Base-by-base conservation (phyloP, 2,113 vertebrate species). In the Xenopus tropicalis region DNA sequence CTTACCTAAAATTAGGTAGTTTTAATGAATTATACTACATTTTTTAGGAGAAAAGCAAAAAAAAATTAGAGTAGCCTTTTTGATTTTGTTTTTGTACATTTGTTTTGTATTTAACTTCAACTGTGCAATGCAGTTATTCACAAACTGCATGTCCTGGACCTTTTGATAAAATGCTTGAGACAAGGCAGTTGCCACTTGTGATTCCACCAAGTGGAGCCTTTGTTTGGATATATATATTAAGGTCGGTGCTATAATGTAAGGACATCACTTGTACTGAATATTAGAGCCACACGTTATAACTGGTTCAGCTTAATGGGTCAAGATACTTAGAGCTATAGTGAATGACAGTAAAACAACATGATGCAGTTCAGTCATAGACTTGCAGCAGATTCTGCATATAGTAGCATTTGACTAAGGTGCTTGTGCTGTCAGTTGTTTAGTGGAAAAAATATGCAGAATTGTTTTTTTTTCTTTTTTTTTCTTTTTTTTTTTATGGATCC, bases 91-190 rank as follows among this genome's bases (percentile, higher is more conserved):
- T 90, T 87, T 87, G 71, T 85, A 81, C 78, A 79, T 85, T 76
- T 78, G 82, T 84, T 91, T 91, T 89, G 44, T 88, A 90, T 88
- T 83, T 86, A 86, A 89, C 79, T 77, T 83, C 74, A 71, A 22
- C 70, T 69, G 73, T 87, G 79, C 82, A 81, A 81, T 88, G 85
- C 83, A 78, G 78, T 54, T 87, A 83, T 88, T 83, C 80, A 85
- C 80, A 83, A 83, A 82, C 61, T 81, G 21, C 77, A 74, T 42
- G 81, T 83, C 80, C 84, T 71, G 65, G 79, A 76, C 79, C 11
- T 74, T 82, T 82, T 79, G 83, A 21, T 61, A 25, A 66, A 56
- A 79, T 73, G 79, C 79, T 29, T 65, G 64, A 66, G 20, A 14
- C 80, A 81, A 66, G 22, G 14, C 80, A 80, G 79, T 78, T 88